Conservation (phyloP, 2,797 vertebrate genomes). For the Lagodon rhomboides region DNA sequence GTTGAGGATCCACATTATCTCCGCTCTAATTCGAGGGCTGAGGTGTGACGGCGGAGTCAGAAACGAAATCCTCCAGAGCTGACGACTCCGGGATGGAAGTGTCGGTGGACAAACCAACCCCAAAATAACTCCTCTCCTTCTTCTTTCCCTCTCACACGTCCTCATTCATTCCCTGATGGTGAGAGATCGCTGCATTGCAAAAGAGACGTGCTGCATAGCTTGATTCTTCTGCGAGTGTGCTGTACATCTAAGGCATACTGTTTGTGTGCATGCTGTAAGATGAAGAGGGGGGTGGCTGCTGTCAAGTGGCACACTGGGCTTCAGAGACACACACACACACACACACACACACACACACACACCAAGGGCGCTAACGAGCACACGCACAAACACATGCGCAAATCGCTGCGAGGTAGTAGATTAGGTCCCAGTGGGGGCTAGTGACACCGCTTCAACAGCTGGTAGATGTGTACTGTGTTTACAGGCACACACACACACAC, state of each 20-base stretch:
- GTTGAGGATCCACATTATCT: slow-evolving; percentile 20
- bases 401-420: slow-evolving; percentile 65
- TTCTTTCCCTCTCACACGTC: slow-evolving; percentile 3
- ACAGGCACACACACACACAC: slow-evolving; percentile 27
- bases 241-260: background rate
- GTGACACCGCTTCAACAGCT: slow-evolving; percentile 81
- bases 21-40: slow-evolving; percentile 33
- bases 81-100: slow-evolving; percentile 42
- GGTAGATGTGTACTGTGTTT: slow-evolving; percentile 60
- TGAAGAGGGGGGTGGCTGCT: slow-evolving; percentile 51
- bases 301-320: slow-evolving; percentile 69
- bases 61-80: slow-evolving; percentile 51
- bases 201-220: slow-evolving; percentile 12
- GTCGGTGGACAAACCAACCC: background rate
- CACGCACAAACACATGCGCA: slow-evolving; percentile 34
- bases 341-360: slow-evolving; percentile 42
- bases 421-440: slow-evolving; percentile 72
- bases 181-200: slow-evolving; percentile 3
- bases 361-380: slow-evolving; percentile 51
- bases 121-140: background rate
- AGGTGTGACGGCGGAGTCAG: slow-evolving; percentile 46
- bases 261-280: slow-evolving; percentile 41
- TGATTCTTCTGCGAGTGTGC: slow-evolving; percentile 17
- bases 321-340: slow-evolving; percentile 57
- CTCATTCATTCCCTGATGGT: slow-evolving; percentile 31